Base-by-base conservation (phyloP, 2,888 invertebrate species). In the Rotaria sp. region DNA sequence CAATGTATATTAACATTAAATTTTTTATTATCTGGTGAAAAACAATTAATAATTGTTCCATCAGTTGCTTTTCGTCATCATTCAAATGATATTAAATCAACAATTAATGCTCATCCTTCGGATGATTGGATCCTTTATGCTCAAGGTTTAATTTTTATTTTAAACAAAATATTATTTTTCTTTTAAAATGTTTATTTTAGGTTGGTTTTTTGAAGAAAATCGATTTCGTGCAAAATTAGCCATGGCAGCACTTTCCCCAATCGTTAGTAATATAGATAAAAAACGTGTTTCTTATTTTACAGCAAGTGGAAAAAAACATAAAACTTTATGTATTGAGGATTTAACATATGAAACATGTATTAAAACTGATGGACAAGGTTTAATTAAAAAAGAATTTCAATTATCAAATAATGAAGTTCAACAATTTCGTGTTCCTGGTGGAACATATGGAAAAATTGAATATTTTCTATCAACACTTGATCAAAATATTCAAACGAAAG, bases 51-150 rank as follows among this genome's bases (percentile, higher is more conserved):
- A 26, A 24, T 45, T 11, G 30, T 80, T 21, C 75, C 75, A 45
- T 80, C 75, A 8, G 75, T 80, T 45, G 75, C 75, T 45, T 80
- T 80, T 80, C 75, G 75, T 41, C 21, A 80, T 45, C 75, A 26
- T 80, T 80, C 75, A 45, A 26, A 24, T 26, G 11, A 5, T 7
- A 45, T 24, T 45, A 15, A 50, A 15, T 50, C 18, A 50, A 18
- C 50, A 18, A 50, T 18, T 1, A 41, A 75, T 75, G 41, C 26
- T 2, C 24, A 80, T 11, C 21, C 75, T 26, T 26, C 75, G 4
- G 24, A 80, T 13, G 75, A 80, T 80, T 80, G 75, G 75, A 45
- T 45, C 2, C 75, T 80, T 7, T 80, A 80, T 80, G 24, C 30
- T 26, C 75, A 80, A 80, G 41, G 75, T 75, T 2, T 50, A 75